Evolutionary conservation across 92 coral and sea anemone genomes (phyloP).

Genomic region (Parazoanthus darwini): DNA sequence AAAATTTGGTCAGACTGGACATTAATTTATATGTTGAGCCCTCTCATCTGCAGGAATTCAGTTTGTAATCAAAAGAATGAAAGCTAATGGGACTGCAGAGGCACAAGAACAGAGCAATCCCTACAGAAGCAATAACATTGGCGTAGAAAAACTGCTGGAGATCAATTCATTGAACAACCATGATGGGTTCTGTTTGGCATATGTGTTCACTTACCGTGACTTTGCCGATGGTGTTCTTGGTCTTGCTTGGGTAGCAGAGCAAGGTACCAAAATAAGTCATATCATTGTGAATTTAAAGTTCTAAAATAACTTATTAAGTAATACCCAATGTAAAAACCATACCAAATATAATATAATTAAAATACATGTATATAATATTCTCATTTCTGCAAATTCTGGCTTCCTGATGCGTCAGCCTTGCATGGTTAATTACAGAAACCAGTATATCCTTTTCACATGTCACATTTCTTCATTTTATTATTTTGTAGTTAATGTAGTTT

Average conservation of each 20-base stretch:
- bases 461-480: too few relatives aligned
- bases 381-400: too few relatives aligned
- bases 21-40: neutral
- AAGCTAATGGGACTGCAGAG: constrained; percentile 71
- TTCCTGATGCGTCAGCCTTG: too few relatives aligned
- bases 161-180: constrained; percentile 73
- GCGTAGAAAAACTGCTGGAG: constrained; percentile 92
- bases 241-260: constrained; percentile 96
- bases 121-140: constrained; percentile 68
- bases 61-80: constrained; percentile 81
- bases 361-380: too few relatives aligned
- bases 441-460: too few relatives aligned
- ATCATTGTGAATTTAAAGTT: neutral
- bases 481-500: too few relatives aligned
- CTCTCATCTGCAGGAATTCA: constrained; percentile 60
- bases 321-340: too few relatives aligned
- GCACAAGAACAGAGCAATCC: constrained; percentile 36
- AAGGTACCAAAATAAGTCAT: constrained; percentile 32
- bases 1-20: neutral
- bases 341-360: too few relatives aligned
- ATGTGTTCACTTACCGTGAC: constrained; percentile 92
- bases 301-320: neutral
- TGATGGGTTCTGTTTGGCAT: constrained; percentile 70
- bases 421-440: too few relatives aligned
- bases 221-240: constrained; percentile 98